Evolutionary conservation across 2,113 vertebrate genomes (phyloP).

Genomic region (Amblyornis subalaris): DNA sequence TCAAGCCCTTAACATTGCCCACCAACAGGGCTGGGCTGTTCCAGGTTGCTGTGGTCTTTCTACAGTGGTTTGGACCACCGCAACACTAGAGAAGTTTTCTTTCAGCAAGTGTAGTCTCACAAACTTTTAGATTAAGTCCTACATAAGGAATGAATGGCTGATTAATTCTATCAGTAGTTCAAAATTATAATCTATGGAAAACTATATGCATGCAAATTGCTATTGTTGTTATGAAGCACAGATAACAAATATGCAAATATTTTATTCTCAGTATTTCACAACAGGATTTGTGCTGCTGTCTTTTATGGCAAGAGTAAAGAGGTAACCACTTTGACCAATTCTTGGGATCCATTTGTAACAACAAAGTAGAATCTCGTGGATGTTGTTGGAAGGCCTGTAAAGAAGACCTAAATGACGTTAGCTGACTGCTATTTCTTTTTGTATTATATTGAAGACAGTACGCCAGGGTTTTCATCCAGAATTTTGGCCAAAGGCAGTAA

Average conservation of each 20-base stretch:
- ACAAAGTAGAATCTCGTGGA: background rate
- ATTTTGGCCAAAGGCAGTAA: background rate
- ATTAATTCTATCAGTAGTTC: background rate
- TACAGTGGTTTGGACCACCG: no score
- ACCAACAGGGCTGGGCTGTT: no score
- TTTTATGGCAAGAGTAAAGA: background rate
- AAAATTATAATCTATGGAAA: background rate
- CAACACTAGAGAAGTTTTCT: background rate
- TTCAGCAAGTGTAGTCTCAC: background rate
- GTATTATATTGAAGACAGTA: background rate
- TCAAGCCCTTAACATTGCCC: no score
- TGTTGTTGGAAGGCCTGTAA: background rate
- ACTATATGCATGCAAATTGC: background rate
- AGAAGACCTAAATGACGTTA: background rate
- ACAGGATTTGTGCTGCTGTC: background rate
- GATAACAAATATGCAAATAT: background rate
- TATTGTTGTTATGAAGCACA: background rate
- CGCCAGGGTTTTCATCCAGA: background rate
- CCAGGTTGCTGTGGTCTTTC: no score
- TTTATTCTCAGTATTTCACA: background rate
- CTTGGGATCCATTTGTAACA: background rate
- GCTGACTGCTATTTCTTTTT: background rate
- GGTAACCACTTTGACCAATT: accelerated
- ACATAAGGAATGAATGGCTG: background rate
- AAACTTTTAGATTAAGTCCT: background rate